Percentiles rank a stretch among this genome's conserved stretches.
These are phyloP conservation scores for Phyllopteryx taeniolatus DNA, from an alignment of 2,113 vertebrate genomes.

Conservation along the genomic window DNA sequence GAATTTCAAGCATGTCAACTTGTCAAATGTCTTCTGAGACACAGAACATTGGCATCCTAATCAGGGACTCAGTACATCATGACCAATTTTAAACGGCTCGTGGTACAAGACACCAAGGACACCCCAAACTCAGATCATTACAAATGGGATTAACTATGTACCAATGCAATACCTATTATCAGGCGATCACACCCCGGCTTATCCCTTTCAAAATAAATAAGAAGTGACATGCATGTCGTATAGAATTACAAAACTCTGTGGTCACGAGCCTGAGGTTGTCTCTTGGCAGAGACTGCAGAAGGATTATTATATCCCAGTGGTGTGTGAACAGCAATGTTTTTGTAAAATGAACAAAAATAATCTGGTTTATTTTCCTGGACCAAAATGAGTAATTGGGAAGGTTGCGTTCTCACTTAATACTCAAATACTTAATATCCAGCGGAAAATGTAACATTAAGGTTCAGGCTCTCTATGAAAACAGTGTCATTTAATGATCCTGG, in stretches of 20 bases:
- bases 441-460: constrained; percentile 9
- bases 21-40: too few relatives aligned
- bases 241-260: constrained; percentile 26
- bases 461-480: constrained; percentile 17
- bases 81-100: neutral
- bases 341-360: constrained; percentile 33
- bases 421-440: neutral
- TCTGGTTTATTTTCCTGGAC: constrained; percentile 25
- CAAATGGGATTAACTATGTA: constrained; percentile 29
- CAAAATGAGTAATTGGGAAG: constrained; percentile 36
- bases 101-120: constrained; percentile 13
- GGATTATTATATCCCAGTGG: constrained; percentile 52
- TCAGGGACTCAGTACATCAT: too few relatives aligned
- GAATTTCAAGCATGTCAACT: too few relatives aligned
- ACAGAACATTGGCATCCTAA: too few relatives aligned
- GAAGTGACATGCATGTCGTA: constrained; percentile 36
- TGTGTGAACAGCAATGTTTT: constrained; percentile 53
- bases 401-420: constrained; percentile 20
- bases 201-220: constrained; percentile 12
- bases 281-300: constrained; percentile 36
- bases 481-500: constrained; percentile 14
- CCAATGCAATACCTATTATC: constrained; percentile 11
- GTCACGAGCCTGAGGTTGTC: constrained; percentile 34
- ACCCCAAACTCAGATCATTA: neutral
- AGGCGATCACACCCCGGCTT: constrained; percentile 13